Evolutionary conservation across 2,888 invertebrate genomes (phyloP).

Genomic region (Polydrusus tereticollis): DNA sequence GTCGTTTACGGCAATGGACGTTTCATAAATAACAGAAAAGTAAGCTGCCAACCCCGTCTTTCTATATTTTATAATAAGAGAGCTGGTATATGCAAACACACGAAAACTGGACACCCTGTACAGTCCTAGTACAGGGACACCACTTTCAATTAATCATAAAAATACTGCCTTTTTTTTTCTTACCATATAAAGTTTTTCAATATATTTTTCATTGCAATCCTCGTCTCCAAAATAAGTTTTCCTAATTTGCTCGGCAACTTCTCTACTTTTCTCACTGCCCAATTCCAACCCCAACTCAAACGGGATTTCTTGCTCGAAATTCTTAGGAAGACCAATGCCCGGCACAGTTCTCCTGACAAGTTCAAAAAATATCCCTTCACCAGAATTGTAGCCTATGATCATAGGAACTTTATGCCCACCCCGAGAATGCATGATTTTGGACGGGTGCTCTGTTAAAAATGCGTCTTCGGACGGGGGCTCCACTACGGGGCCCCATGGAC

Average conservation of each 20-base stretch:
- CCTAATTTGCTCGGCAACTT: conserved; percentile 65
- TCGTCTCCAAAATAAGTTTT: conserved; percentile 67
- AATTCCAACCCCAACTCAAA: conserved; percentile 54
- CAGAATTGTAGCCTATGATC: conserved; percentile 62
- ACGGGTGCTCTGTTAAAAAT: conserved; percentile 60
- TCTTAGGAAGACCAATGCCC: conserved; percentile 47
- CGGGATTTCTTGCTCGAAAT: conserved; percentile 57
- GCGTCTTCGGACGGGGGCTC: conserved; percentile 56
- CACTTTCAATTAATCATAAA: too few species aligned
- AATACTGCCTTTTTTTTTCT: conserved; percentile 18
- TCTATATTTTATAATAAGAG: too few species aligned
- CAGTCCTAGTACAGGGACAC: too few species aligned
- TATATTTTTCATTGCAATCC: conserved; percentile 62
- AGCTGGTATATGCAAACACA: too few species aligned
- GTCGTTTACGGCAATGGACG: too few species aligned
- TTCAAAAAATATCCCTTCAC: conserved; percentile 63
- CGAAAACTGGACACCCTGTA: too few species aligned
- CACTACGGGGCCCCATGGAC: conserved; percentile 58
- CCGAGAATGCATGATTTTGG: conserved; percentile 59
- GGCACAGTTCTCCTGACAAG: conserved; percentile 53
- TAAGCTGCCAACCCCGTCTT: too few species aligned
- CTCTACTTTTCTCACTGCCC: conserved; percentile 54
- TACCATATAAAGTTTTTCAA: conserved; percentile 63
- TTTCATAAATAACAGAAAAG: too few species aligned
- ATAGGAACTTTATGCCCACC: conserved; percentile 63